These are phyloP conservation scores for Gobio gobio DNA, from an alignment of 2,113 vertebrate species.

Conservation along the genomic window DNA sequence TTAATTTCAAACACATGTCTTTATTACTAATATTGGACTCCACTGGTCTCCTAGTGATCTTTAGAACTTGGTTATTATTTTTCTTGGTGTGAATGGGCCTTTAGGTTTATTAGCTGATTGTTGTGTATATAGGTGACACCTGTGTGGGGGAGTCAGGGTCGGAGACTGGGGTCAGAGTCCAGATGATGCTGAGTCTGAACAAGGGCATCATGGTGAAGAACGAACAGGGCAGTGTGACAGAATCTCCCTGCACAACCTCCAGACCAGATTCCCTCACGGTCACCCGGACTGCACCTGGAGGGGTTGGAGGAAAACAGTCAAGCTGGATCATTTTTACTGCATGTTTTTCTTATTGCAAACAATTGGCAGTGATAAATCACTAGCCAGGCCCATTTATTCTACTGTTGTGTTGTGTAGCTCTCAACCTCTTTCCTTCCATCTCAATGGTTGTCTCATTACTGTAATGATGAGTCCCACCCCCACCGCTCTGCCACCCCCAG, in stretches of 20 bases:
- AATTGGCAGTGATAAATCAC: neutral
- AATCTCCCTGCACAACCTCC: constrained; percentile 75
- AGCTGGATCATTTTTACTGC: neutral
- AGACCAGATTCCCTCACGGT: constrained; percentile 71
- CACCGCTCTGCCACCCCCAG: constrained; percentile 43
- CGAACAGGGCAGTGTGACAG: constrained; percentile 75
- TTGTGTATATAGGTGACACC: constrained; percentile 51
- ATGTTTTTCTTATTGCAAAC: neutral
- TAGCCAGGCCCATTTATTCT: neutral
- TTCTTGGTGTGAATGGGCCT: neutral
- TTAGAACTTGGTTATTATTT: neutral
- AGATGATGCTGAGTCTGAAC: constrained; percentile 81
- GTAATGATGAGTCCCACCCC: constrained; percentile 61
- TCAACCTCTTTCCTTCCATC: constrained; percentile 13
- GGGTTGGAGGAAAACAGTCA: neutral
- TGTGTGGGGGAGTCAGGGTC: constrained; percentile 75
- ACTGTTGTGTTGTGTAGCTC: neutral
- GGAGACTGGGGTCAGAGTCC: constrained; percentile 75
- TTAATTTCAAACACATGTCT: neutral
- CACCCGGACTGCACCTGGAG: constrained; percentile 71
- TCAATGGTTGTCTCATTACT: constrained; percentile 63
- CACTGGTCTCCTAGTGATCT: neutral
- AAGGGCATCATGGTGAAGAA: constrained; percentile 76
- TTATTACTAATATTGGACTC: neutral
- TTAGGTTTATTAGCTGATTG: constrained; percentile 40